phyloP scores from a whole-genome alignment of 2,888 invertebrate species.

The Dorcus parallelipipedus region DNA sequence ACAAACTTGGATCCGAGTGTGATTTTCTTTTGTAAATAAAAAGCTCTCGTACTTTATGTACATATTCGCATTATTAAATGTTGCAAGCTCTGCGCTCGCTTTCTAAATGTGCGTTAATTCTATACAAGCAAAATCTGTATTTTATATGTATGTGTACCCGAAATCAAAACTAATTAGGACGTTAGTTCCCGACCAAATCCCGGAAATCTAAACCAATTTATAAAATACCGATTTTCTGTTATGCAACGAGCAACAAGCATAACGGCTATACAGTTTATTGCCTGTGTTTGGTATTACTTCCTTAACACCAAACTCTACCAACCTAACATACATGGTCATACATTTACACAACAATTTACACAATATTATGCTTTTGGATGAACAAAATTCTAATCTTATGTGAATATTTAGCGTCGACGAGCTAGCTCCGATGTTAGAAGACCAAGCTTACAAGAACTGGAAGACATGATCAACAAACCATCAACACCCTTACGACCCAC shows the following conservation, averaged over 20 bases:
- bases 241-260: constrained; percentile 1
- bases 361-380: background rate
- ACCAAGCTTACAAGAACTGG: constrained; percentile 86
- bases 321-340: background rate
- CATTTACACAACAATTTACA: constrained; percentile 3
- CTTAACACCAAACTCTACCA: background rate
- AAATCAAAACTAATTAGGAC: no score
- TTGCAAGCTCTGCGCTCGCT: constrained; percentile 6
- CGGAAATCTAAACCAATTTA: no score
- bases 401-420: constrained; percentile 56
- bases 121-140: no score
- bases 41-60: constrained; percentile 9
- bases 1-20: constrained; percentile 11
- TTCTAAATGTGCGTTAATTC: constrained; percentile 10
- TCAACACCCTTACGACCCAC: constrained; percentile 81
- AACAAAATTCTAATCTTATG: constrained; percentile 4
- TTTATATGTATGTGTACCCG: no score
- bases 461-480: constrained; percentile 86
- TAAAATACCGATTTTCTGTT: background rate
- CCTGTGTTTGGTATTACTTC: background rate
- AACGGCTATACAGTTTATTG: background rate
- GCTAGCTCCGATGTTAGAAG: constrained; percentile 88
- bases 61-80: constrained; percentile 10
- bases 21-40: constrained; percentile 11
- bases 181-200: no score